These are phyloP conservation scores for Drosophila seguyi DNA, from an alignment of 1,140 invertebrate species.

Conservation along the genomic window DNA sequence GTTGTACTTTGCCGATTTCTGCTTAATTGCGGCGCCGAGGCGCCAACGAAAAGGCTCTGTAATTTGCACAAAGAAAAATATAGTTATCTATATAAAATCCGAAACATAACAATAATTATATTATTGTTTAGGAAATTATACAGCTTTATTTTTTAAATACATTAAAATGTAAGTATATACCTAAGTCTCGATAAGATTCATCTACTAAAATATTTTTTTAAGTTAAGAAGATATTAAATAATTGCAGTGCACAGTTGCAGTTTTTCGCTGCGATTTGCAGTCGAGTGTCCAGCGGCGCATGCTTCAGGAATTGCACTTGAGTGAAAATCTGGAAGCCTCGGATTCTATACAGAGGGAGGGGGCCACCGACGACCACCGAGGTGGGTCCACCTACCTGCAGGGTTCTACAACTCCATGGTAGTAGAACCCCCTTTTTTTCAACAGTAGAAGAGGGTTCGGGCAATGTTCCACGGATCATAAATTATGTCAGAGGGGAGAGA, in stretches of 20 bases:
- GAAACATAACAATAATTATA: too few relatives aligned
- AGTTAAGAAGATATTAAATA: too few relatives aligned
- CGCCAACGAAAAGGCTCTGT: conserved; percentile 30
- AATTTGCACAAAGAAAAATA: conserved; percentile 21
- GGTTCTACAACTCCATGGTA: conserved; percentile 7
- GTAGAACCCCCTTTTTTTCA: conserved; percentile 25
- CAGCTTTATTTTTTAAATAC: too few relatives aligned
- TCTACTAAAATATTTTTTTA: too few relatives aligned
- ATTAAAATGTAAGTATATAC: too few relatives aligned
- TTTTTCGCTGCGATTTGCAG: conserved; percentile 25
- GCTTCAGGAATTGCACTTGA: conserved; percentile 69
- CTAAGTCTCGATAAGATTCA: too few relatives aligned
- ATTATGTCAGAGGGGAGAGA: conserved; percentile 48
- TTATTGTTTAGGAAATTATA: too few relatives aligned
- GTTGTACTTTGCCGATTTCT: conserved; percentile 29
- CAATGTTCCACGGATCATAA: conserved; percentile 57
- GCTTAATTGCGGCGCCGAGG: conserved; percentile 71
- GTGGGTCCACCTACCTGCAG: conserved; percentile 53
- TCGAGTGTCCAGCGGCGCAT: conserved; percentile 67
- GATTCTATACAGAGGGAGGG: not conserved
- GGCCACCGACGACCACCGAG: conserved; percentile 55
- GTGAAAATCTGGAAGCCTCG: conserved; percentile 32
- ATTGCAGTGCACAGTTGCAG: too few relatives aligned
- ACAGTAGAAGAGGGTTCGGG: conserved; percentile 1
- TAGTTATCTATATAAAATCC: too few relatives aligned